These are phyloP conservation scores for Ceyx melanurus DNA, from an alignment of 2,113 vertebrate genomes.

Conservation along the genomic window DNA sequence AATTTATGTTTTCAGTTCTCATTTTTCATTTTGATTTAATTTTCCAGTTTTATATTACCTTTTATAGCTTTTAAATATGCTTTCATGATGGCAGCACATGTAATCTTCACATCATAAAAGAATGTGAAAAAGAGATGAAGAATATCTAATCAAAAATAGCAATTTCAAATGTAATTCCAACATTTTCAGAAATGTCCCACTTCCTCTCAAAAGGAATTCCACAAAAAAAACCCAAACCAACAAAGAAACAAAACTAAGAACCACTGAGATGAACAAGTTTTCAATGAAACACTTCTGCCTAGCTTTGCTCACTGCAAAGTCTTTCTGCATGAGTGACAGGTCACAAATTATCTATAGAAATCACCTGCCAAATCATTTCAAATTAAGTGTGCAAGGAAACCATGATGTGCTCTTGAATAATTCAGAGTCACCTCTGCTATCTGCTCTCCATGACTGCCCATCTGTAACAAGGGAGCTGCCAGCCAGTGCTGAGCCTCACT, in stretches of 20 bases:
- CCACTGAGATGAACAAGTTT: background rate
- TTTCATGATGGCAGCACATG: background rate
- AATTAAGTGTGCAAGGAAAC: background rate
- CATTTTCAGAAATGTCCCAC: background rate
- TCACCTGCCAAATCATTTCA: constrained; percentile 27
- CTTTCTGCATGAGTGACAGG: constrained; percentile 15
- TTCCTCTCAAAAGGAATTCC: background rate
- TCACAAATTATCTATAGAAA: constrained; percentile 9
- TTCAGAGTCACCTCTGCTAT: background rate
- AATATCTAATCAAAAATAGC: background rate
- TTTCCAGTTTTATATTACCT: background rate
- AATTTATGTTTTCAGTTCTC: background rate
- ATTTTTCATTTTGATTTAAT: constrained; percentile 1
- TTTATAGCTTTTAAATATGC: background rate
- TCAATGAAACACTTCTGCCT: background rate
- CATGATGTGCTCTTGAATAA: background rate
- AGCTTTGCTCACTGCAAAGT: background rate
- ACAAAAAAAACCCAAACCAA: background rate
- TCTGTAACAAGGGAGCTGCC: background rate
- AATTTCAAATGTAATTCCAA: background rate
- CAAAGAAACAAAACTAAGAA: background rate
- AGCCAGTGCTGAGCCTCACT: background rate
- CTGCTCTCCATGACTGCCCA: background rate
- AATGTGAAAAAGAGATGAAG: background rate
- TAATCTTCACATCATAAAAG: background rate